These are phyloP conservation scores for Paracentrotus lividus DNA, from an alignment of 53 echinoderm and acorn worm genomes.

Conservation along the genomic window DNA sequence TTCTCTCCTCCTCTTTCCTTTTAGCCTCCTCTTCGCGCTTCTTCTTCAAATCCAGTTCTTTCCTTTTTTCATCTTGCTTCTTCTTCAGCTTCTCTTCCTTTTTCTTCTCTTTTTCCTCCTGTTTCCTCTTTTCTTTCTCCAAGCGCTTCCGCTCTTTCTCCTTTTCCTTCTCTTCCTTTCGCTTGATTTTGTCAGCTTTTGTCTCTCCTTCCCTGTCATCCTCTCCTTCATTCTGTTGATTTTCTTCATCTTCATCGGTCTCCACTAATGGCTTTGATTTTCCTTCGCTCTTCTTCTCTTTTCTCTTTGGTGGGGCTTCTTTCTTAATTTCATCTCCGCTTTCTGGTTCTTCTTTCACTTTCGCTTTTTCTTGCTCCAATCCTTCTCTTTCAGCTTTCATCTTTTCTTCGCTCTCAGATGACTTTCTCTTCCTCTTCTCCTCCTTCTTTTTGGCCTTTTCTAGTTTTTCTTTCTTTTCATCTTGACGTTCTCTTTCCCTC, in stretches of 20 bases:
- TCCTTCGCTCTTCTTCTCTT: conserved; percentile 28
- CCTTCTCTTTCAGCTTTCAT: conserved; percentile 80
- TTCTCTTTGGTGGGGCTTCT: neutral
- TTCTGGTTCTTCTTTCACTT: neutral
- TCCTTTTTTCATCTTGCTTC: conserved; percentile 73
- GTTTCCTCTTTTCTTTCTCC: conserved; percentile 71
- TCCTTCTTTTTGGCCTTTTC: conserved; percentile 73
- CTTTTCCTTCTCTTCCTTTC: conserved; percentile 69
- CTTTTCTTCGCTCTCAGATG: conserved; percentile 82
- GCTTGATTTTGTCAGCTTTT: conserved; percentile 56
- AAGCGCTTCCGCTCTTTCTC: conserved; percentile 55
- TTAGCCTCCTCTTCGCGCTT: conserved; percentile 70
- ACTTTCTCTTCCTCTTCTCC: conserved; percentile 81
- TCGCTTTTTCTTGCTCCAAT: conserved; percentile 65
- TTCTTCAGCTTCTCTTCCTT: conserved; percentile 75
- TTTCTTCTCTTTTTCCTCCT: conserved; percentile 74
- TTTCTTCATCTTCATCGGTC: conserved; percentile 50
- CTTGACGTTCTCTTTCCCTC: conserved; percentile 89
- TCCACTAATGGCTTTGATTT: conserved; percentile 31
- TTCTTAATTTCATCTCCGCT: conserved; percentile 58
- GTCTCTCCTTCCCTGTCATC: conserved; percentile 53
- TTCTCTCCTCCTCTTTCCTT: conserved; percentile 71
- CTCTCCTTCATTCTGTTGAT: conserved; percentile 51
- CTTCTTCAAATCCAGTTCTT: conserved; percentile 69
- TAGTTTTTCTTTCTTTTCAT: conserved; percentile 87